Base-by-base conservation (phyloP, 2,888 invertebrate species). In the Stenotaenia linearis region DNA sequence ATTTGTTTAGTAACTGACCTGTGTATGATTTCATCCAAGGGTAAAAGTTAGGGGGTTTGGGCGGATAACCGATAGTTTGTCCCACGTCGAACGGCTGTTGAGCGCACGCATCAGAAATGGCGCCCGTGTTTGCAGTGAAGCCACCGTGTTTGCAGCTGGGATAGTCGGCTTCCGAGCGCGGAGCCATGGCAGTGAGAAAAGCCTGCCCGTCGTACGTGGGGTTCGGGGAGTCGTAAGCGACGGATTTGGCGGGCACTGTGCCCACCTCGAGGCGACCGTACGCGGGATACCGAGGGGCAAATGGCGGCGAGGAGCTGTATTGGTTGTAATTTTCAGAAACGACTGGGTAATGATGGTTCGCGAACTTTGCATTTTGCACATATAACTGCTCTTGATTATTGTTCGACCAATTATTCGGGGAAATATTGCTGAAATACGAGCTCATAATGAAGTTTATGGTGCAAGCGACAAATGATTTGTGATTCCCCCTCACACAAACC, bases 11-110 rank as follows among this genome's bases (percentile, higher is more conserved):
- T 45, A 21, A 80, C 81, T 80, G 75, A 82, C 82, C 82, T 74
- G 82, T 81, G 35, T 82, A 82, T 10, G 82, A 81, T 76, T 82
- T 82, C 82, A 82, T 82, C 82, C 82, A 82, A 12, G 82, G 82
- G 77, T 81, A 82, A 56, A 82, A 82, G 56, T 80, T 81, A 85
- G 86, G 86, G 85, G 85, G 85, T 86, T 86, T 85, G 84, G 84
- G 84, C 84, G 85, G 85, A 85, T 85, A 84, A 85, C 28, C 79
- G 78, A 61, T 32, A 61, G 37, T 78, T 35, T 28, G 30, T 32
- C 74, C 32, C 56, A 78, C 79, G 74, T 77, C 81, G 79, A 61
- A 78, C 82, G 81, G 80, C 80, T 81, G 80, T 61, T 77, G 80
- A 35, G 80, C 74, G 37, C 74, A 79, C 50, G 79, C n/a, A 15